These are phyloP conservation scores for Notothenia rossii DNA, from an alignment of 2,113 vertebrate species.

Conservation along the genomic window DNA sequence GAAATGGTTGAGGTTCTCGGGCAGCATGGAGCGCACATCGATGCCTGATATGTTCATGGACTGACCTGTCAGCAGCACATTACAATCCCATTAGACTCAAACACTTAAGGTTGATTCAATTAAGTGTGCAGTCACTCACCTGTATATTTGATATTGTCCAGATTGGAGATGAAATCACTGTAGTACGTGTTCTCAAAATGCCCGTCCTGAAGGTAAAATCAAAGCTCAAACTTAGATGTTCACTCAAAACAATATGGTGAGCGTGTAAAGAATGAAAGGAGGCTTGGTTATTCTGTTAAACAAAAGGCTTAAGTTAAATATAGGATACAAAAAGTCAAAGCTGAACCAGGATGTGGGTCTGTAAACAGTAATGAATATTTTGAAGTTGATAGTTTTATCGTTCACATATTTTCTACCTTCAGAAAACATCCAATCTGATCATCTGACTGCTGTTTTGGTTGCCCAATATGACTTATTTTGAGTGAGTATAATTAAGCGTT, in stretches of 20 bases:
- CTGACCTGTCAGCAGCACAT: conserved; percentile 79
- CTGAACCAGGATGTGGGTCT: not conserved
- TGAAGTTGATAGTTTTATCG: not conserved
- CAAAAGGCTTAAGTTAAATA: not conserved
- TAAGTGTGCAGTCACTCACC: conserved; percentile 78
- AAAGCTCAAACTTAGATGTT: not conserved
- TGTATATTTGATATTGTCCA: conserved; percentile 86
- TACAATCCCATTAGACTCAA: not conserved
- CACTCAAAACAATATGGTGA: not conserved
- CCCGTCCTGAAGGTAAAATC: conserved; percentile 81
- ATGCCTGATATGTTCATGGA: conserved; percentile 81
- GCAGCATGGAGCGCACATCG: conserved; percentile 89
- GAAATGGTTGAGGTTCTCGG: conserved; percentile 89
- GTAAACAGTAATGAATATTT: not conserved
- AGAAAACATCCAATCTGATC: not conserved
- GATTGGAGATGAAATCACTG: conserved; percentile 87
- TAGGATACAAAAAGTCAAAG: not conserved
- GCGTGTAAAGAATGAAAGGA: not conserved
- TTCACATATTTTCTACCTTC: not conserved
- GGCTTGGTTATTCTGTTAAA: not conserved
- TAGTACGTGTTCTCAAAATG: conserved; percentile 94
- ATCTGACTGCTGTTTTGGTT: not conserved
- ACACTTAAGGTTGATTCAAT: rapidly evolving
- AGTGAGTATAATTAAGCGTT: not conserved
- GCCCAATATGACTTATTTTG: not conserved